phyloP scores from a whole-genome alignment of 1,140 invertebrate species.

The Dendroctonus valens region DNA sequence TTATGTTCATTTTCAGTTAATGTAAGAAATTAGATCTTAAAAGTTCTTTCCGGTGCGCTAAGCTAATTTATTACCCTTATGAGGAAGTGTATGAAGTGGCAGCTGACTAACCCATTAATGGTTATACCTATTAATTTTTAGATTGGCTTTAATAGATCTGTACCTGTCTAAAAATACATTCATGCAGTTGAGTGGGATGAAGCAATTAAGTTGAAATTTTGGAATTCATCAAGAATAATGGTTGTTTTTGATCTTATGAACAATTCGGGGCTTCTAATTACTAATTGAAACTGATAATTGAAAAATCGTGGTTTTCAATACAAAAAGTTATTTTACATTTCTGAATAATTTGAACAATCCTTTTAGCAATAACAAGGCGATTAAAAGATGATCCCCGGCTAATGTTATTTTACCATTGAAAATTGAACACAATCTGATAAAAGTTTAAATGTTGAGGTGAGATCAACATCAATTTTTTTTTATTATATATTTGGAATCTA shows the following conservation, averaged over 20 bases:
- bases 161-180: too few species aligned
- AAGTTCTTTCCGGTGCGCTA: background rate
- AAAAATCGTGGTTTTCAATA: too few species aligned
- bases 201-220: background rate
- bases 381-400: too few species aligned
- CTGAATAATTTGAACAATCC: too few species aligned
- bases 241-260: background rate
- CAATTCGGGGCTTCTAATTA: background rate
- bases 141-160: background rate
- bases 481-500: too few species aligned
- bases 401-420: too few species aligned
- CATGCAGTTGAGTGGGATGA: background rate
- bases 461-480: too few species aligned
- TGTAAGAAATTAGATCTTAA: background rate
- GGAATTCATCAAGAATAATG: background rate
- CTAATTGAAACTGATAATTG: background rate
- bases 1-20: slow-evolving; percentile 2
- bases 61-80: slow-evolving; percentile 4
- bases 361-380: too few species aligned
- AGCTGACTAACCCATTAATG: slow-evolving; percentile 7
- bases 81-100: background rate
- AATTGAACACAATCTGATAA: too few species aligned
- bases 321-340: too few species aligned
- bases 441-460: too few species aligned
- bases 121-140: slow-evolving; percentile 10